A percentile compares a stretch with the other conserved stretches of the same genome.
phyloP scores from a whole-genome alignment of 2,888 invertebrate species.

The Orchesella flavescens region DNA sequence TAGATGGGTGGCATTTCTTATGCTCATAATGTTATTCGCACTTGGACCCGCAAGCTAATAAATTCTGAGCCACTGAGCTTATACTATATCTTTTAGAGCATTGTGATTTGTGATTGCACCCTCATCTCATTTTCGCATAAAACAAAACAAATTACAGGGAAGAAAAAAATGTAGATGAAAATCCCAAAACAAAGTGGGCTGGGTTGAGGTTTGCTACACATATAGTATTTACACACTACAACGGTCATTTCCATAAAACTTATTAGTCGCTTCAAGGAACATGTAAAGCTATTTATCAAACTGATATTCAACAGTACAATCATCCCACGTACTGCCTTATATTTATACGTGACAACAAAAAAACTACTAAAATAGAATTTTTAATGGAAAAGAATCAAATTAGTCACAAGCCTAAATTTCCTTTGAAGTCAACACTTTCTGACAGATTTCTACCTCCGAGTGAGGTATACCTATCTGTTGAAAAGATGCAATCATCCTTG shows the following conservation, averaged over 20 bases:
- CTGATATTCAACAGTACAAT: background rate
- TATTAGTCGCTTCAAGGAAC: conserved; percentile 56
- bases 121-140: background rate
- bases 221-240: background rate
- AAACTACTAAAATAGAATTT: conserved; percentile 16
- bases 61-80: conserved; percentile 5
- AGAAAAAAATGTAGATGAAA: conserved; percentile 9
- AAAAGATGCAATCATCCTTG: conserved; percentile 33
- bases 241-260: conserved; percentile 46
- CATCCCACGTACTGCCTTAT: too few relatives aligned
- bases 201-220: conserved; percentile 35
- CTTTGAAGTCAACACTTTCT: conserved; percentile 2
- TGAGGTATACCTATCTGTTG: background rate
- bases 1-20: conserved; percentile 35
- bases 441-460: background rate
- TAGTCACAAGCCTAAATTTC: conserved; percentile 1
- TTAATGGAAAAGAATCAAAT: conserved; percentile 36
- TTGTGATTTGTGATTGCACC: background rate
- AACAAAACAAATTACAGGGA: too few relatives aligned
- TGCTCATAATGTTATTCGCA: background rate
- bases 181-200: conserved; percentile 29
- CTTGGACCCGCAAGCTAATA: conserved; percentile 5
- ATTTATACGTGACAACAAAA: too few relatives aligned
- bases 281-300: conserved; percentile 40
- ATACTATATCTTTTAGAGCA: too few relatives aligned